Evolutionary conservation across 1,140 invertebrate species (phyloP).

Genomic region (Pseudomyrmex cubaensis): DNA sequence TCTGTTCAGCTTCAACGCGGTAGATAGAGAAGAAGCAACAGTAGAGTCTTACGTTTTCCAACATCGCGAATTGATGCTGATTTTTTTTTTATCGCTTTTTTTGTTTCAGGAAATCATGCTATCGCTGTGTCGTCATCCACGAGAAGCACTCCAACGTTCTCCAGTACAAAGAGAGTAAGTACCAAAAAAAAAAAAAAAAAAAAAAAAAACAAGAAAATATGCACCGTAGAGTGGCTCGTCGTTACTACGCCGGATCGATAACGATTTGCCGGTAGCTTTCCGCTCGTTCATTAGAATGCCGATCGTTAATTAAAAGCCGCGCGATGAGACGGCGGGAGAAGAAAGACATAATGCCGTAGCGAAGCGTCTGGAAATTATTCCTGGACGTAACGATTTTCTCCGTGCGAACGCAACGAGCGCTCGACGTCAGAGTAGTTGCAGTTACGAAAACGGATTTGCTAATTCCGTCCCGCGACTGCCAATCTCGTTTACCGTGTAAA

Average conservation of each 20-base stretch:
- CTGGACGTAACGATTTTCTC: conserved; percentile 67
- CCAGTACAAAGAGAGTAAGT: conserved; percentile 99
- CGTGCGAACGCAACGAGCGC: conserved; percentile 5
- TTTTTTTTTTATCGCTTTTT: conserved; percentile 67
- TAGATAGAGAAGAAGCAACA: not conserved
- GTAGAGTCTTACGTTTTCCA: conserved; percentile 29
- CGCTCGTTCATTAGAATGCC: conserved; percentile 80
- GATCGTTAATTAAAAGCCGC: conserved; percentile 82
- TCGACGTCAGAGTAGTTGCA: conserved; percentile 28
- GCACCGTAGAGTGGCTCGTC: conserved; percentile 5
- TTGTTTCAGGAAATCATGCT: conserved; percentile 88
- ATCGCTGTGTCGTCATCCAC: conserved; percentile 96
- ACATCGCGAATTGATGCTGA: conserved; percentile 34
- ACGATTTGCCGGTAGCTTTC: conserved; percentile 65
- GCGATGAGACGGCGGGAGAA: conserved; percentile 63
- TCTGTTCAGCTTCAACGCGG: not conserved
- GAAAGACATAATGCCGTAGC: conserved; percentile 13
- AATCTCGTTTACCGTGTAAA: conserved; percentile 59
- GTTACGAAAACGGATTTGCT: conserved; percentile 55
- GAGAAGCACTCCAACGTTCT: conserved; percentile 96
- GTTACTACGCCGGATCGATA: conserved; percentile 70
- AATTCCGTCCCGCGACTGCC: conserved; percentile 58
- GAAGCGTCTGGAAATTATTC: conserved; percentile 66
- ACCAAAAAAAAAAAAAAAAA: conserved; percentile 57
- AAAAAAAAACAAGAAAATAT: conserved; percentile 32